Evolutionary conservation across 2,797 vertebrate genomes (phyloP).

Genomic region (Meda fulgida): DNA sequence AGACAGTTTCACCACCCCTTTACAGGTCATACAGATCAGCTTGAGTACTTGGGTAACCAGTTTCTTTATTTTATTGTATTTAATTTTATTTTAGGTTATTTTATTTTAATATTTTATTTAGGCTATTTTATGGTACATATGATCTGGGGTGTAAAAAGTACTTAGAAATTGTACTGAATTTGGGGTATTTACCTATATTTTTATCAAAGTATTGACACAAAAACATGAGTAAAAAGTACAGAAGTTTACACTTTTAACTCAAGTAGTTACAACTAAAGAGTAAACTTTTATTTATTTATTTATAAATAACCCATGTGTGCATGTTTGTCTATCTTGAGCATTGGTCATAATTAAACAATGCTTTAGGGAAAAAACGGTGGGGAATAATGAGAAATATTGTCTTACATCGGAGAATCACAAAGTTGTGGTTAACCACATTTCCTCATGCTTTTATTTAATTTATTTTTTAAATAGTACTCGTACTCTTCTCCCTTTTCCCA

Average conservation of each 20-base stretch:
- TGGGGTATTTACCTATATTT: background rate
- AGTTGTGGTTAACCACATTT: background rate
- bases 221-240: background rate
- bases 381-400: background rate
- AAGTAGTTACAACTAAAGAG: background rate
- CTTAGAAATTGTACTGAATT: background rate
- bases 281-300: background rate
- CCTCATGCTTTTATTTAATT: background rate
- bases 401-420: background rate
- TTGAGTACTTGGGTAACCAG: background rate
- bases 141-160: background rate
- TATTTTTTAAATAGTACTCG: no score
- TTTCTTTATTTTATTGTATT: background rate
- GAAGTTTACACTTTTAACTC: background rate
- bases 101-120: background rate
- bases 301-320: background rate
- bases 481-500: no score
- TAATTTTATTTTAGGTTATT: background rate
- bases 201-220: background rate
- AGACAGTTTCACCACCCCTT: conserved; percentile 15
- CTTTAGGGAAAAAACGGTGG: background rate
- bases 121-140: background rate
- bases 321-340: background rate
- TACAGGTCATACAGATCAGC: background rate
- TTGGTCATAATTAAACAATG: background rate